These are phyloP conservation scores for Sinocyclocheilus grahami DNA, from an alignment of 2,113 vertebrate genomes.

Conservation along the genomic window DNA sequence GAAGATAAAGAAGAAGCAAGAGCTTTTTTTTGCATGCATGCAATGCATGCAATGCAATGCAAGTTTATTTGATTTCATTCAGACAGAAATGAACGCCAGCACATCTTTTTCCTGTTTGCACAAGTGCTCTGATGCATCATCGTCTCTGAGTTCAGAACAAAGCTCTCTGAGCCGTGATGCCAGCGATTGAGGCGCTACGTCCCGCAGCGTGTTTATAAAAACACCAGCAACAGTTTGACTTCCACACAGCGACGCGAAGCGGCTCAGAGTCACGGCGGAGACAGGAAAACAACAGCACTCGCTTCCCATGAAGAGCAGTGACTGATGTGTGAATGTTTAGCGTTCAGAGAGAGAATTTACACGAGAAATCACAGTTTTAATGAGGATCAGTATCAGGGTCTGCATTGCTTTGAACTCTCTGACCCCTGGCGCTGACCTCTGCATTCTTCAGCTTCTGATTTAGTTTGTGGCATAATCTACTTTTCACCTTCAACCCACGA, in stretches of 20 bases:
- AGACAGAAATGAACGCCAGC: neutral
- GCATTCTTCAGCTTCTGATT: neutral
- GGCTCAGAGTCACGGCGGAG: constrained; percentile 1
- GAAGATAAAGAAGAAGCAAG: no score
- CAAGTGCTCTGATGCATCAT: neutral
- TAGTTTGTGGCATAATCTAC: neutral
- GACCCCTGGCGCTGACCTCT: neutral
- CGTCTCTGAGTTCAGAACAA: neutral
- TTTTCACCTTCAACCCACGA: neutral
- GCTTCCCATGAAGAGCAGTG: constrained; percentile 30
- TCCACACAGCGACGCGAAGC: neutral
- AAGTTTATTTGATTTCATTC: neutral
- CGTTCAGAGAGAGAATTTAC: no score
- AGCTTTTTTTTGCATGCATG: no score
- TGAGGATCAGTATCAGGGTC: neutral
- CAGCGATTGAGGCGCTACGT: neutral
- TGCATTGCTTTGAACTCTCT: neutral
- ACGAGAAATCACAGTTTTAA: neutral
- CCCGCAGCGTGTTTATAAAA: neutral
- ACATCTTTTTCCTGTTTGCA: neutral
- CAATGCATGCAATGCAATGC: neutral
- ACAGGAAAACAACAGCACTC: constrained; percentile 10
- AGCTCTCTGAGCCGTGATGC: neutral
- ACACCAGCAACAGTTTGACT: neutral
- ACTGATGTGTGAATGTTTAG: constrained; percentile 2